Evolutionary conservation across 2,797 vertebrate genomes (phyloP).

Genomic region (Gephyroberyx darwinii): DNA sequence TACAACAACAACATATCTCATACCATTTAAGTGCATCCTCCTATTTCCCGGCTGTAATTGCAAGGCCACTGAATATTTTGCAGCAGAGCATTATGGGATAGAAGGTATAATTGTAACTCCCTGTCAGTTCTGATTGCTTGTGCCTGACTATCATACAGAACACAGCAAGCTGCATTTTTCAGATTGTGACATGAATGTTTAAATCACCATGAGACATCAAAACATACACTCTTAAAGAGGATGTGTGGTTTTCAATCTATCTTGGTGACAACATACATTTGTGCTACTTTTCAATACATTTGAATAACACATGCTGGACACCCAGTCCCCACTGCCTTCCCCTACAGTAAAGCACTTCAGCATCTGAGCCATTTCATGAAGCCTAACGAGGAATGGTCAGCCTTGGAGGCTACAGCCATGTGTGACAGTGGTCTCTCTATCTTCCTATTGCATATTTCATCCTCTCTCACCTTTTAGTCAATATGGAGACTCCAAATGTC

Average conservation of each 20-base stretch:
- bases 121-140: constrained; percentile 44
- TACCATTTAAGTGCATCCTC: constrained; percentile 14
- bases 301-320: background rate
- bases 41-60: constrained; percentile 41
- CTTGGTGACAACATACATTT: background rate
- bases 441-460: constrained; percentile 62
- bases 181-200: constrained; percentile 49
- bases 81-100: constrained; percentile 3
- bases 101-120: constrained; percentile 50
- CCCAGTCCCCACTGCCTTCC: no score
- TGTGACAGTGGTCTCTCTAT: constrained; percentile 41
- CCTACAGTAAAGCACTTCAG: constrained; percentile 8
- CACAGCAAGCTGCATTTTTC: constrained; percentile 44
- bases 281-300: background rate
- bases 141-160: constrained; percentile 51
- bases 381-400: constrained; percentile 45
- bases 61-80: constrained; percentile 29
- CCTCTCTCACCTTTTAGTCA: constrained; percentile 62
- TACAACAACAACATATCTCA: constrained; percentile 32
- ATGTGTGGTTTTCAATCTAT: constrained; percentile 1
- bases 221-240: constrained; percentile 1
- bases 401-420: constrained; percentile 45
- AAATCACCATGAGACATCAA: constrained; percentile 36
- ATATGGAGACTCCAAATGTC: constrained; percentile 75
- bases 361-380: constrained; percentile 23